Percentiles rank a stretch among this genome's conserved stretches.
Conservation (phyloP, 2,113 vertebrate genomes). For the Sylvilagus bachmani region DNA sequence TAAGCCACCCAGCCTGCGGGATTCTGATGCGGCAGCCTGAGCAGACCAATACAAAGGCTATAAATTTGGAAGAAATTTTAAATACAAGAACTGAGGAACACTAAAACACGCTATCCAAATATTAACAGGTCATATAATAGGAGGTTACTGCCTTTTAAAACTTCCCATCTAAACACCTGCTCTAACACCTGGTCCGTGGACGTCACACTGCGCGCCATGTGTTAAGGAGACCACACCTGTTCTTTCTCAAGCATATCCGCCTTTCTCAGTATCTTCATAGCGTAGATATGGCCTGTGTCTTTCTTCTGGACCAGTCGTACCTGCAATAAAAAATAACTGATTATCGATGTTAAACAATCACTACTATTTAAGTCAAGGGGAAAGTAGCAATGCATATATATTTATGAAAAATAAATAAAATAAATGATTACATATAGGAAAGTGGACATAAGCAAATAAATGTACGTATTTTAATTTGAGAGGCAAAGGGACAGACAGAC, state of each 20-base stretch:
- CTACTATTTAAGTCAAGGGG: not conserved
- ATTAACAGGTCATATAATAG: not conserved
- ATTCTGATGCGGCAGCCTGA: conserved; percentile 5
- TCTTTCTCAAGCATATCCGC: conserved; percentile 99
- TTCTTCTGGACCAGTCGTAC: conserved; percentile 99
- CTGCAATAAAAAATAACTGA: conserved; percentile 83
- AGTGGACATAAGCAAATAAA: too few relatives aligned
- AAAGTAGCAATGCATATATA: too few relatives aligned
- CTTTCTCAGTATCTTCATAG: conserved; percentile 99
- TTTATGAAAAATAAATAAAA: too few relatives aligned
- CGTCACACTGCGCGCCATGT: not conserved
- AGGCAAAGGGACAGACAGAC: too few relatives aligned
- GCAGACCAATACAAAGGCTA: not conserved
- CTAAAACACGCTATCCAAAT: not conserved
- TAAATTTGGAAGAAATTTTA: conserved; percentile 49
- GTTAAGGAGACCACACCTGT: conserved; percentile 89
- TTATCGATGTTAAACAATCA: not conserved
- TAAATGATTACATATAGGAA: not conserved
- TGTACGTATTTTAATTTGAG: too few relatives aligned
- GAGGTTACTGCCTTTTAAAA: conserved; percentile 4
- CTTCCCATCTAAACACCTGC: not conserved
- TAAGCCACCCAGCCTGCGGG: not conserved
- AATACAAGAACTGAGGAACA: conserved; percentile 23
- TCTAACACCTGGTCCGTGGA: not conserved
- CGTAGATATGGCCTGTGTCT: conserved; percentile 99